Conservation (phyloP, 2,888 invertebrate species). For the Hecatera dysodea region DNA sequence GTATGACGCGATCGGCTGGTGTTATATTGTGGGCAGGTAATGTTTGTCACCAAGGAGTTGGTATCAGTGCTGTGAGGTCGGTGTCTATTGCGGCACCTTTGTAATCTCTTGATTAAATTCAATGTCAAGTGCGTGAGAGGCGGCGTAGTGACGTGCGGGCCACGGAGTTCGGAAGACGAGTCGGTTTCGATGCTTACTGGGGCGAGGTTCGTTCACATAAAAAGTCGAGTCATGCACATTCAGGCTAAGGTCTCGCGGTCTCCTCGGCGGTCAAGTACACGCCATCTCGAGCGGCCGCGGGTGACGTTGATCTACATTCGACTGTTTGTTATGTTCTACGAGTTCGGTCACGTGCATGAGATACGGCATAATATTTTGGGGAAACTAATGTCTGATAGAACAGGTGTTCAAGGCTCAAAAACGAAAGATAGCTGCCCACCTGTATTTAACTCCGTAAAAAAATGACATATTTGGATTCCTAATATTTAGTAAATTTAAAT, state of each 20-base stretch:
- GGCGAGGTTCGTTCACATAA: slow-evolving; percentile 79
- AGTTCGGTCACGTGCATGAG: slow-evolving; percentile 55
- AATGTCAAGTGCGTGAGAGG: slow-evolving; percentile 74
- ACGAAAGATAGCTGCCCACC: too few relatives aligned
- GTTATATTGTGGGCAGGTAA: slow-evolving; percentile 8
- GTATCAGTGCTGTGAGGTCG: slow-evolving; percentile 43
- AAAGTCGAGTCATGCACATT: slow-evolving; percentile 83
- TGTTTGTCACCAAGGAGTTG: slow-evolving; percentile 43
- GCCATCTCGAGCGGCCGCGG: slow-evolving; percentile 56
- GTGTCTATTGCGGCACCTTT: slow-evolving; percentile 59
- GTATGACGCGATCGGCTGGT: slow-evolving; percentile 16
- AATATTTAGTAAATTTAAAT: too few relatives aligned
- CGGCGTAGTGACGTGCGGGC: slow-evolving; percentile 57
- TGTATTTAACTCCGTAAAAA: too few relatives aligned
- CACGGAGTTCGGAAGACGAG: slow-evolving; percentile 68
- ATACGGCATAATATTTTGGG: too few relatives aligned
- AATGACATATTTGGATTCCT: too few relatives aligned
- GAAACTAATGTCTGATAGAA: too few relatives aligned
- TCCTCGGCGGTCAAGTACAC: slow-evolving; percentile 70
- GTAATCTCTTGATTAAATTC: slow-evolving; percentile 71
- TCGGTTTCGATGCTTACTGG: slow-evolving; percentile 73
- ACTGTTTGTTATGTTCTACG: slow-evolving; percentile 35
- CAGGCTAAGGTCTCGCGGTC: slow-evolving; percentile 81
- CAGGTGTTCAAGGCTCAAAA: too few relatives aligned
- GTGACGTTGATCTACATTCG: slow-evolving; percentile 55